Base-by-base conservation (phyloP, 2,797 vertebrate species). In the Rhadinocentrus ornatus region DNA sequence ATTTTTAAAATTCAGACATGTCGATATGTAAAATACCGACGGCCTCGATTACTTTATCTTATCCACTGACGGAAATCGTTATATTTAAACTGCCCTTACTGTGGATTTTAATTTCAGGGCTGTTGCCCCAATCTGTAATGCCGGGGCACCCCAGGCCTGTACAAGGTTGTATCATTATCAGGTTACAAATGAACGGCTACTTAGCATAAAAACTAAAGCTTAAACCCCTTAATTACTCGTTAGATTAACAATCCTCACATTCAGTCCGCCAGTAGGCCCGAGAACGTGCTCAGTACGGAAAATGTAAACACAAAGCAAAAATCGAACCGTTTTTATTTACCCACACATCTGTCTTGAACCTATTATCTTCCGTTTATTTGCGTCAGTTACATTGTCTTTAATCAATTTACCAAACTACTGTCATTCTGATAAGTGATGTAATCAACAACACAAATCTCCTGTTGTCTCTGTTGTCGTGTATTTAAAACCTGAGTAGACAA, bases 391-490 rank as follows among this genome's bases (percentile, higher is more conserved):
- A 8, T 54, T 6, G 24, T 20, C 34, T 63, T 69, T 74, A 3
- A 57, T 62, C 26, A 56, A 20, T 22, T 10, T 70, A 63, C 5
- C 27, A 56, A 76, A 57, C 44, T 44, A 22, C 22, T 76, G 34
- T 70, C 27, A 69, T 75, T 77, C 0, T 80, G 78, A 69, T 48
- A 29, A 66, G 1, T 68, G 50, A 85, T 74, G 34, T 46, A 9
- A 52, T 74, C 56, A 26, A 39, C 39, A 73, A 27, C 16, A 27
- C 18, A 34, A 1, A 22, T 58, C 11, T 5, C 13, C 29, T 18
- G 6, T 69, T 52, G 61, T 62, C 22, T 61, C 35, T 52, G 0
- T 69, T 46, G 3, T 68, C 24, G 34, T 0, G 22, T 10, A 26
- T 48, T 32, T 8, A 57, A 27, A 69, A 61, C 58, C 10, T 1